These are phyloP conservation scores for Dolichotis patagonum DNA, from an alignment of 2,113 vertebrate species.

Conservation along the genomic window DNA sequence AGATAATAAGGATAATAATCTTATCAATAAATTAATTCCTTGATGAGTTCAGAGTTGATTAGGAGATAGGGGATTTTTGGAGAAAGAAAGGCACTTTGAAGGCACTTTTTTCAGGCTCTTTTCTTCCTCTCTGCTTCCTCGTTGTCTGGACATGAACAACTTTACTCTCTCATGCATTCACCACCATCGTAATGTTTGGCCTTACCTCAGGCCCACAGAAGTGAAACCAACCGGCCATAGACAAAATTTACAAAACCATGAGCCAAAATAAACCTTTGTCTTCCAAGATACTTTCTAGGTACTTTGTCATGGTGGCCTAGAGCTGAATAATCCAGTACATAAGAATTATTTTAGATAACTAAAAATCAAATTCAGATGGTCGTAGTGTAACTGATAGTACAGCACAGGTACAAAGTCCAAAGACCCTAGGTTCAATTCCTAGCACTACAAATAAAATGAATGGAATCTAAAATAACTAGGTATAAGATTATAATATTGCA, in stretches of 20 bases:
- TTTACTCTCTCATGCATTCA: neutral
- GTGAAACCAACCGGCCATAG: neutral
- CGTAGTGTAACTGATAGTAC: neutral
- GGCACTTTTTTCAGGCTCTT: neutral
- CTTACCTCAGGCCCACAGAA: neutral
- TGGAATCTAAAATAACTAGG: neutral
- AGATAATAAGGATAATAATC: neutral
- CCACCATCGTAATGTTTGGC: neutral
- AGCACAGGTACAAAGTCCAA: neutral
- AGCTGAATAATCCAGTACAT: neutral
- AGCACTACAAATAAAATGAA: neutral
- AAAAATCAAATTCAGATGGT: neutral
- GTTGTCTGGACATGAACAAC: neutral
- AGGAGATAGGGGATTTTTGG: neutral
- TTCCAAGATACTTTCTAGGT: neutral
- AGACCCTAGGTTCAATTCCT: neutral
- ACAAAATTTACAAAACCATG: neutral
- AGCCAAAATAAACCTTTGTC: neutral
- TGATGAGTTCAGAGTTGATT: neutral
- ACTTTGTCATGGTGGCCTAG: neutral
- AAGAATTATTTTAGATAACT: constrained; percentile 22
- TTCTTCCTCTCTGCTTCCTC: neutral
- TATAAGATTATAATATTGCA: neutral
- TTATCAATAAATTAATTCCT: neutral
- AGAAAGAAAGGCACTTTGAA: neutral